Conservation (phyloP, 2,113 vertebrate species). For the Indri indri region DNA sequence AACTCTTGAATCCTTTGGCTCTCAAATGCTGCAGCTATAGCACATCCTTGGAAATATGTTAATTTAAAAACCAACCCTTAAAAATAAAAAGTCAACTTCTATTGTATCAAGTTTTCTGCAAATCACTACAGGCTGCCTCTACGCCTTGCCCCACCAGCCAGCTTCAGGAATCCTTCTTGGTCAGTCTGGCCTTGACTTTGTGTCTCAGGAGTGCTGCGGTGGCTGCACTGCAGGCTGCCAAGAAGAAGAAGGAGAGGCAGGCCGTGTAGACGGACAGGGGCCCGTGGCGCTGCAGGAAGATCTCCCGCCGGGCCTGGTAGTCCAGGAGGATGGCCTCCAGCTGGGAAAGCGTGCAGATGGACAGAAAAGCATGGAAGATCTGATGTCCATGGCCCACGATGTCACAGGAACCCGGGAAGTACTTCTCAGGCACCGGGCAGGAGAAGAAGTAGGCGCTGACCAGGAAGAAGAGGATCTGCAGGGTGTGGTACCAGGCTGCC, state of each 20-base stretch:
- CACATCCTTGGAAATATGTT: slow-evolving; percentile 39
- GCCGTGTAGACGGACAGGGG: slow-evolving; percentile 85
- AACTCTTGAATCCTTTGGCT: slow-evolving; percentile 21
- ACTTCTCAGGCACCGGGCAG: slow-evolving; percentile 92
- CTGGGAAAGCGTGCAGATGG: slow-evolving; percentile 92
- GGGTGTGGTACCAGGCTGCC: slow-evolving; percentile 88
- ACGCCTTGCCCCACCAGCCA: not conserved
- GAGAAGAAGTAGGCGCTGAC: slow-evolving; percentile 94
- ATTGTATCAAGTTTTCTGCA: not conserved
- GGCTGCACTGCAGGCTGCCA: slow-evolving; percentile 86
- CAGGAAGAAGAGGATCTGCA: slow-evolving; percentile 92
- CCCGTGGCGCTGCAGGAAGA: slow-evolving; percentile 85
- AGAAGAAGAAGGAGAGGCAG: slow-evolving; percentile 85
- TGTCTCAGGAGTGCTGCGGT: slow-evolving; percentile 85
- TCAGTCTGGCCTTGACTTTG: slow-evolving; percentile 84
- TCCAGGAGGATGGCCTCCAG: slow-evolving; percentile 93
- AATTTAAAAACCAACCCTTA: slow-evolving; percentile 29
- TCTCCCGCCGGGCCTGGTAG: slow-evolving; percentile 86
- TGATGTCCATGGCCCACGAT: slow-evolving; percentile 94
- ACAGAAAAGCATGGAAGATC: slow-evolving; percentile 93
- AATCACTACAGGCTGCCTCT: not conserved
- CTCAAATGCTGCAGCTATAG: not conserved
- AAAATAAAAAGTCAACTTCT: not conserved
- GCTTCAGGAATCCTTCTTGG: slow-evolving; percentile 83
- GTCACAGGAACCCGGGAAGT: slow-evolving; percentile 93